These are phyloP conservation scores for Willisornis vidua DNA, from an alignment of 2,113 vertebrate genomes.

Conservation along the genomic window DNA sequence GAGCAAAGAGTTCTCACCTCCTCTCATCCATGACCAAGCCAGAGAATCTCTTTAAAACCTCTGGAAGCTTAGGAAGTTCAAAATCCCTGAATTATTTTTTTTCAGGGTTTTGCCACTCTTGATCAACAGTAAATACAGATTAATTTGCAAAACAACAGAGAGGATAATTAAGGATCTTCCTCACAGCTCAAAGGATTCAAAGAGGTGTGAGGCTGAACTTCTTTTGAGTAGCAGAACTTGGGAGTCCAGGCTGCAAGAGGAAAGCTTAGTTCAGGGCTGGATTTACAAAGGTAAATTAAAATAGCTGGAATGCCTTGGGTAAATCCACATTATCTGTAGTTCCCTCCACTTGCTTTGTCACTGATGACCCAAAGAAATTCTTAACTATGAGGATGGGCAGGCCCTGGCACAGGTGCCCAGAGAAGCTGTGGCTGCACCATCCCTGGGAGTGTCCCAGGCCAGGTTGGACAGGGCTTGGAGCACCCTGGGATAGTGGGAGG, in stretches of 20 bases:
- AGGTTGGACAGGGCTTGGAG: no score
- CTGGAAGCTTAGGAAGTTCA: neutral
- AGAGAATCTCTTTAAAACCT: neutral
- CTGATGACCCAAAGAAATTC: neutral
- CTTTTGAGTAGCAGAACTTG: neutral
- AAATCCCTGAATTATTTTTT: neutral
- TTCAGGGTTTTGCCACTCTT: neutral
- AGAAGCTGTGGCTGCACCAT: neutral
- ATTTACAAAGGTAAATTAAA: neutral
- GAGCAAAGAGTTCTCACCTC: neutral
- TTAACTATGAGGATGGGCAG: accelerated
- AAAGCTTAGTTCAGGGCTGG: neutral
- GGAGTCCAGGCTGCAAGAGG: neutral
- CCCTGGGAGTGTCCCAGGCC: neutral
- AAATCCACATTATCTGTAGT: neutral
- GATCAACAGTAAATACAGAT: neutral
- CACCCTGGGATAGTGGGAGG: no score
- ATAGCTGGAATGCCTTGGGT: neutral
- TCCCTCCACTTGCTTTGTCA: neutral
- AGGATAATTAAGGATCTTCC: neutral
- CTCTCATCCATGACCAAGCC: neutral
- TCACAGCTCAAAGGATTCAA: neutral
- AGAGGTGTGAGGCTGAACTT: neutral
- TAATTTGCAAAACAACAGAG: neutral
- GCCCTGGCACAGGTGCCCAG: neutral